These are phyloP conservation scores for Stegodyphus dumicola DNA, from an alignment of 1,140 invertebrate genomes.

Conservation along the genomic window DNA sequence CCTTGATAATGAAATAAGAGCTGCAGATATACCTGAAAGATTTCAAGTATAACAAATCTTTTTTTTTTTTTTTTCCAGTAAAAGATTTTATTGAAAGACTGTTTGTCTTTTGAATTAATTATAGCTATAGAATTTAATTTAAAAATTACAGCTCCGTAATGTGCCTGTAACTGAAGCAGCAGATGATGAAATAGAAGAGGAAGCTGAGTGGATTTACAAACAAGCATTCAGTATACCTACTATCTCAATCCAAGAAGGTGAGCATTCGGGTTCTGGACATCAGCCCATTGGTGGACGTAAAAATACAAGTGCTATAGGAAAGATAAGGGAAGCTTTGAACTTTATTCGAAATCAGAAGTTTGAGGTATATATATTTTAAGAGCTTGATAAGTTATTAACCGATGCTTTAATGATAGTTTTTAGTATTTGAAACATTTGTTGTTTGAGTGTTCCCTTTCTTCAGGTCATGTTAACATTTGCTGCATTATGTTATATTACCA, in stretches of 20 bases:
- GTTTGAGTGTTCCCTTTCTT: too few species aligned
- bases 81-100: neutral
- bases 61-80: neutral
- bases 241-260: slow-evolving; percentile 77
- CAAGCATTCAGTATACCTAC: slow-evolving; percentile 88
- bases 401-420: too few species aligned
- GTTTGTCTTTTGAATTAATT: too few species aligned
- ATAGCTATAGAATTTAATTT: neutral
- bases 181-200: slow-evolving; percentile 87
- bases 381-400: too few species aligned
- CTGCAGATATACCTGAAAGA: slow-evolving; percentile 88
- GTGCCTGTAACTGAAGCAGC: slow-evolving; percentile 84
- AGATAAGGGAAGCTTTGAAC: slow-evolving; percentile 93
- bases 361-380: slow-evolving; percentile 71
- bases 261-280: slow-evolving; percentile 37
- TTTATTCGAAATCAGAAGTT: slow-evolving; percentile 95
- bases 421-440: too few species aligned
- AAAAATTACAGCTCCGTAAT: slow-evolving; percentile 82
- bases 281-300: slow-evolving; percentile 64
- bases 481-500: too few species aligned
- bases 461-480: too few species aligned
- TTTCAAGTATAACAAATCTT: slow-evolving; percentile 63
- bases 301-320: slow-evolving; percentile 78
- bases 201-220: slow-evolving; percentile 98
- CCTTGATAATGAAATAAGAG: slow-evolving; percentile 89